Percentiles rank a stretch among this genome's conserved stretches.
Conservation (phyloP, 37 sponge, comb jelly and placozoan species). For the Aphrocallistes beatrix region DNA sequence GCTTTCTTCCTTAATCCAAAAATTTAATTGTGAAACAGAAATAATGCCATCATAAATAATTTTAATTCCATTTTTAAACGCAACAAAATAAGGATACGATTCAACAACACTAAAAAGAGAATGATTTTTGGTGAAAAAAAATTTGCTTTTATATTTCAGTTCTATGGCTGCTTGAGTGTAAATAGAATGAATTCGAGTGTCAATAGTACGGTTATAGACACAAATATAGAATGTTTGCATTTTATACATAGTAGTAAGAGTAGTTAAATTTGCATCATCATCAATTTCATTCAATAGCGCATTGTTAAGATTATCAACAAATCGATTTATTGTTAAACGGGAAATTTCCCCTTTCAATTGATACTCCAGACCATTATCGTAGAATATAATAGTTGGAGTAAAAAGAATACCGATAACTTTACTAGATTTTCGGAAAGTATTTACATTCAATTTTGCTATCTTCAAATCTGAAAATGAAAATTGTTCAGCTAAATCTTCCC, state of each 20-base stretch:
- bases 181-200: not conserved
- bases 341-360: not conserved
- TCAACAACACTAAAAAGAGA: not conserved
- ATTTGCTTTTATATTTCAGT: not conserved
- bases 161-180: not conserved
- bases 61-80: not conserved
- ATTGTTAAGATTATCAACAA: not conserved
- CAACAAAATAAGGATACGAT: not conserved
- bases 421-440: not conserved
- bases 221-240: not conserved
- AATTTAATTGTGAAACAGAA: not conserved
- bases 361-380: not conserved
- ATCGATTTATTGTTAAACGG: not conserved
- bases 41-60: not conserved
- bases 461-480: not conserved
- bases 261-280: not conserved
- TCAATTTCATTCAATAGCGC: not conserved
- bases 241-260: not conserved
- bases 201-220: not conserved
- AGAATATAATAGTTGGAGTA: not conserved
- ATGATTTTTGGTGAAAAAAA: not conserved
- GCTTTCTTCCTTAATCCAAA: not conserved
- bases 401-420: not conserved
- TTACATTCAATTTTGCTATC: not conserved
- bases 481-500: not conserved